A percentile compares a stretch with the other conserved stretches of the same genome.
Conservation (phyloP, 64 coral and sea anemone genomes). For the Pocillopora damicornis region DNA sequence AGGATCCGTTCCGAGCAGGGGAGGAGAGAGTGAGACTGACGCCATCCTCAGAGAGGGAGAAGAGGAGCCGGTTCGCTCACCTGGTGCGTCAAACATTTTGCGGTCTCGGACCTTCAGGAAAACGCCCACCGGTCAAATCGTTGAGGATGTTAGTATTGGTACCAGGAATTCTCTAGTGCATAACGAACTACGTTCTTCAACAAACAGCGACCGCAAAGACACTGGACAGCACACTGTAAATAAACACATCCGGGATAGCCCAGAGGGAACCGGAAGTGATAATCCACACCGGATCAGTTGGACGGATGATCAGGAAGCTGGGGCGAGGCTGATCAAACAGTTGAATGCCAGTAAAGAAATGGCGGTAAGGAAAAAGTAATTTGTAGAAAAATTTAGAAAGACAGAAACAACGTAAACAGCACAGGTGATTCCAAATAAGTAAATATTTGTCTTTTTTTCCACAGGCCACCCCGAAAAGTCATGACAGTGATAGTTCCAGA, state of each 20-base stretch:
- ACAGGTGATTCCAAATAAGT: background rate
- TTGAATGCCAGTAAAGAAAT: background rate
- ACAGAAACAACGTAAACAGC: no score
- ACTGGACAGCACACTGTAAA: constrained; percentile 8
- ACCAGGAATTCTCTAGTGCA: background rate
- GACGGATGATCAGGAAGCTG: constrained; percentile 41
- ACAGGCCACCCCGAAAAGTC: background rate
- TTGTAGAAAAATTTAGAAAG: no score
- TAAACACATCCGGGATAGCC: background rate
- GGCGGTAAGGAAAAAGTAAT: background rate
- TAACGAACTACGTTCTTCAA: no score
- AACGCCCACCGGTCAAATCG: constrained; percentile 22
- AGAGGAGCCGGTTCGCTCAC: background rate
- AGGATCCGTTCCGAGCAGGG: background rate
- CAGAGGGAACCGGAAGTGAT: constrained; percentile 13
- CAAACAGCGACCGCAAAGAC: background rate
- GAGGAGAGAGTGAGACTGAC: background rate
- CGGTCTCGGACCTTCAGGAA: constrained; percentile 49
- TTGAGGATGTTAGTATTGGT: background rate
- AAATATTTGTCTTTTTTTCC: background rate
- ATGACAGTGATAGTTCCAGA: background rate
- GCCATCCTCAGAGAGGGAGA: background rate
- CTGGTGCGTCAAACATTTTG: constrained; percentile 3
- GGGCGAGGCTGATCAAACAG: constrained; percentile 1
- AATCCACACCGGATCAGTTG: constrained; percentile 45